These are phyloP conservation scores for Epiblema foenella DNA, from an alignment of 2,888 invertebrate species.

Conservation along the genomic window DNA sequence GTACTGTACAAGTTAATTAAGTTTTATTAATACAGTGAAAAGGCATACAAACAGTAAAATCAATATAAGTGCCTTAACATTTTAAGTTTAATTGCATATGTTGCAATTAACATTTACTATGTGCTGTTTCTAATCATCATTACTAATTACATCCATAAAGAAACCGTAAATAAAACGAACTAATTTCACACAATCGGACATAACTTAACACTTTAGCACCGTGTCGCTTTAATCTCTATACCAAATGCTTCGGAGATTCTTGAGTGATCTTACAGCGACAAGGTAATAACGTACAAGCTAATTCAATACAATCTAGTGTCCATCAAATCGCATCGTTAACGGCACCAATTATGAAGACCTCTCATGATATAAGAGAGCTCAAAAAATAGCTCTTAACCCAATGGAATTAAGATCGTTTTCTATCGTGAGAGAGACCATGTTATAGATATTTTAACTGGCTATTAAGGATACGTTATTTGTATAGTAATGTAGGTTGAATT, in stretches of 20 bases:
- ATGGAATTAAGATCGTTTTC: neutral
- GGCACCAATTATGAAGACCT: neutral
- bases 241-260: neutral
- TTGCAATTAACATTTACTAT: conserved; percentile 2
- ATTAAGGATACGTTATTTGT: conserved; percentile 14
- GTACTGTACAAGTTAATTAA: too few species aligned
- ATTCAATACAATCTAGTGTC: neutral
- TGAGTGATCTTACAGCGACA: neutral
- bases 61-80: too few species aligned
- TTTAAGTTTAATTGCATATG: too few species aligned
- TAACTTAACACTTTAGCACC: neutral
- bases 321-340: neutral
- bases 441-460: neutral
- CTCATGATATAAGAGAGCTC: neutral
- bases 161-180: neutral
- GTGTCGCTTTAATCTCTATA: neutral
- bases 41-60: too few species aligned
- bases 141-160: neutral
- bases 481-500: conserved; percentile 16
- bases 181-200: neutral
- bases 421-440: neutral
- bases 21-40: too few species aligned
- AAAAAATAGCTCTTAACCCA: neutral
- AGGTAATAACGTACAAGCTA: neutral
- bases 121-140: conserved; percentile 9